These are phyloP conservation scores for Hyalella azteca DNA, from an alignment of 2,888 invertebrate genomes.

Conservation along the genomic window DNA sequence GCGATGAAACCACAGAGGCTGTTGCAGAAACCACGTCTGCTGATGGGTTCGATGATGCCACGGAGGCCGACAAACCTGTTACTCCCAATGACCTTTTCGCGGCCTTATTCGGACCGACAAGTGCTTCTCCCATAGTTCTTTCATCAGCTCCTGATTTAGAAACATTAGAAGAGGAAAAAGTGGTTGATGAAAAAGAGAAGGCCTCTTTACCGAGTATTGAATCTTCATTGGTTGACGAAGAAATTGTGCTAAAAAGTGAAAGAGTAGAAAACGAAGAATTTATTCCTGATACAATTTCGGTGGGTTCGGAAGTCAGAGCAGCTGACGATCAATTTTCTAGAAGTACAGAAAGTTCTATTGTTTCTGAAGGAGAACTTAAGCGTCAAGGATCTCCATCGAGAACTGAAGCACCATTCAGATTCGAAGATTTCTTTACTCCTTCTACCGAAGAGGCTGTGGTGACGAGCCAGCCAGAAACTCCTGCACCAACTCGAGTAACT, in stretches of 20 bases:
- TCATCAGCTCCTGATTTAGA: too few relatives aligned
- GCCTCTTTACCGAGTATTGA: too few relatives aligned
- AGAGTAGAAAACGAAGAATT: too few relatives aligned
- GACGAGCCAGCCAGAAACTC: not conserved
- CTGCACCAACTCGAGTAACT: not conserved
- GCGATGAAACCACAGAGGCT: conserved; percentile 20
- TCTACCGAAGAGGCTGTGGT: not conserved
- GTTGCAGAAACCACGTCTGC: not conserved
- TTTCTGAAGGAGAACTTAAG: not conserved
- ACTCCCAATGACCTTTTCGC: not conserved
- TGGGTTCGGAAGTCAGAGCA: too few relatives aligned
- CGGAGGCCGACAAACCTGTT: not conserved
- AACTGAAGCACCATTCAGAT: not conserved
- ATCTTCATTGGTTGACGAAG: too few relatives aligned
- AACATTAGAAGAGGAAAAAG: too few relatives aligned
- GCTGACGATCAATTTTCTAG: too few relatives aligned
- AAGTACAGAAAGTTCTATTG: too few relatives aligned
- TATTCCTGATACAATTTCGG: too few relatives aligned
- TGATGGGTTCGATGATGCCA: not conserved
- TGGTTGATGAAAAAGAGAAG: too few relatives aligned
- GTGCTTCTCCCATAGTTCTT: too few relatives aligned
- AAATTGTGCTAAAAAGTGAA: too few relatives aligned
- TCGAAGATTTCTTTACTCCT: not conserved
- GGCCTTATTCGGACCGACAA: not conserved
- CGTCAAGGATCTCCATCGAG: not conserved